Base-by-base conservation (phyloP, 2,888 invertebrate species). In the Xanthorhoe spadicearia region DNA sequence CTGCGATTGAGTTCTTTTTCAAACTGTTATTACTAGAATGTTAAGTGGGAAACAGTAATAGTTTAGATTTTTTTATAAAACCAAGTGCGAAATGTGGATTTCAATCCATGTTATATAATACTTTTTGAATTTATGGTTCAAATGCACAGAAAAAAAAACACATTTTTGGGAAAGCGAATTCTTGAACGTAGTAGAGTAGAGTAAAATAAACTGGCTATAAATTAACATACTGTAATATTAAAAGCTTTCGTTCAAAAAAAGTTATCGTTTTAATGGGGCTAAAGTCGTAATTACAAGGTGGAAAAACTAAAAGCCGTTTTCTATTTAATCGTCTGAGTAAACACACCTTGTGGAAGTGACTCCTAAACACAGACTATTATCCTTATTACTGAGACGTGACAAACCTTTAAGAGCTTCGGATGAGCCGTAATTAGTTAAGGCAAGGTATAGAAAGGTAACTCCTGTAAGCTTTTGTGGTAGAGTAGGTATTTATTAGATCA, bases 311-410 rank as follows among this genome's bases (percentile, higher is more conserved):
- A 1, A 50, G 50, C 53, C 13, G 15, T 58, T 61, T 58, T 61
- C 58, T 48, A 48, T 53, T n/a, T 55, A 62, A 66, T 66, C 62
- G 58, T 8, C 50, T 23, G 49, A 55, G 59, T 63, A 67, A 63
- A 60, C 43, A 60, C 54, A 67, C 55, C 52, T 60, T 51, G 54
- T 38, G 46, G 35, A 64, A 57, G 68, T 68, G 70, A 68, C 71
- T 73, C 68, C 68, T 69, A 74, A 76, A 74, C 61, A 69, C 63
- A 61, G 60, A 68, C 73, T 74, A 75, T 75, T 79, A 75, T 69
- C 55, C 64, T 68, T 68, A 78, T 74, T 61, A 73, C 53, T 49
- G 57, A 53, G 70, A 78, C 79, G 77, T 78, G 78, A 80, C 82
- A 75, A 73, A 76, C 70, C 75, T 69, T 43, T 35, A 60, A 61